Evolutionary conservation across 2,797 vertebrate genomes (phyloP), one percentile per base, ranked within the genome.

Genomic region (Mus spretus): DNA sequence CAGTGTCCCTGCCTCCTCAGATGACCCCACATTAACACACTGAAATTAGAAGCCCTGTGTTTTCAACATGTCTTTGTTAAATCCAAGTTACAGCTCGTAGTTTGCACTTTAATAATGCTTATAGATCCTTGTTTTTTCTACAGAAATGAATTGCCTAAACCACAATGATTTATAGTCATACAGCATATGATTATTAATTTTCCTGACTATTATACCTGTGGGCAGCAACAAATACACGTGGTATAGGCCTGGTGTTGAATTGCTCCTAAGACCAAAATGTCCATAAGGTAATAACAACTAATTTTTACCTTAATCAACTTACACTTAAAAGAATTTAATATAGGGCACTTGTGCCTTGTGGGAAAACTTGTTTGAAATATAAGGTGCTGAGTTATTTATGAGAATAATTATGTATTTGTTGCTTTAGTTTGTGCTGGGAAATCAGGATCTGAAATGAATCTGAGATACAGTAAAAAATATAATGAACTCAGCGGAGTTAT

Each of bases 141-240:
- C 98, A 98, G 97, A 99, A 99, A 99, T 99, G 99, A 99, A 99
- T 99, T 99, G 99, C 99, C 99, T 99, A 99, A 99, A 99, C 99
- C 99, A 95, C 99, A 99, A 99, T 99, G 99, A 99, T 99, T 99
- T 99, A 99, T 99, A 98, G 99, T 99, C 98, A 98, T 98, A 98
- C 98, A 98, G 99, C 98, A 99, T 99, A 99, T 99, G 98, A 99
- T 99, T 99, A 99, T 99, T 99, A 99, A 99, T 99, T 99, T 99
- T 99, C 99, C 99, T 99, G 98, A 99, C 99, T 99, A 99, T 99
- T 99, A 99, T 99, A 99, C 99, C 99, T 99, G 99, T 99, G 99
- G 99, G 99, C 98, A 97, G 99, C 98, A 99, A 99, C 99, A 99
- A 98, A 98, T 98, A 98, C 98, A 98, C 98, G 98, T 98, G 98